A percentile compares a stretch with the other conserved stretches of the same genome.
These are phyloP conservation scores for Intellagama lesueurii DNA, from an alignment of 2,797 vertebrate species.

Conservation along the genomic window DNA sequence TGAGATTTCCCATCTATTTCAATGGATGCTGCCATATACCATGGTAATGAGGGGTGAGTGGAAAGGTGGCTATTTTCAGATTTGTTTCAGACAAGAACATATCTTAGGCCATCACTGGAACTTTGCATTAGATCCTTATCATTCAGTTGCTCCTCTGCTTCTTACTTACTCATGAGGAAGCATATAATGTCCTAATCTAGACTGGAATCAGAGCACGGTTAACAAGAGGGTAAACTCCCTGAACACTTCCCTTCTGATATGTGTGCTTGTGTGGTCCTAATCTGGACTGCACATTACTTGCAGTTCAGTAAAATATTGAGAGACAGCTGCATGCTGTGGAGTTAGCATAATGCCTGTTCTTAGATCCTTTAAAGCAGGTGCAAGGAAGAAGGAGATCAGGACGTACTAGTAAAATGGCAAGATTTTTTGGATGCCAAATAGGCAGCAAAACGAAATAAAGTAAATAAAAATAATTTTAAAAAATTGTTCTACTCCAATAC, in stretches of 20 bases:
- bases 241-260: not conserved
- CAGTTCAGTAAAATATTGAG: not conserved
- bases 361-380: not conserved
- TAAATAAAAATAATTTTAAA: not conserved
- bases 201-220: not conserved
- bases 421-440: not conserved
- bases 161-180: not conserved
- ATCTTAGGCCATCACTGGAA: not conserved
- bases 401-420: not conserved
- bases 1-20: not conserved
- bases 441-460: no score
- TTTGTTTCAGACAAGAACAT: not conserved
- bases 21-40: not conserved
- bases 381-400: not conserved
- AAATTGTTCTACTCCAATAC: no score
- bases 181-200: not conserved
- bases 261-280: not conserved
- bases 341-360: not conserved
- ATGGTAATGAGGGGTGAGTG: not conserved
- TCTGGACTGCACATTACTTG: not conserved
- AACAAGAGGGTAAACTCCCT: no score
- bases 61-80: not conserved
- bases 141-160: not conserved
- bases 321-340: not conserved
- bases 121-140: not conserved